Base-by-base conservation (phyloP, 1,140 invertebrate species). In the Drosophila lacertosa region DNA sequence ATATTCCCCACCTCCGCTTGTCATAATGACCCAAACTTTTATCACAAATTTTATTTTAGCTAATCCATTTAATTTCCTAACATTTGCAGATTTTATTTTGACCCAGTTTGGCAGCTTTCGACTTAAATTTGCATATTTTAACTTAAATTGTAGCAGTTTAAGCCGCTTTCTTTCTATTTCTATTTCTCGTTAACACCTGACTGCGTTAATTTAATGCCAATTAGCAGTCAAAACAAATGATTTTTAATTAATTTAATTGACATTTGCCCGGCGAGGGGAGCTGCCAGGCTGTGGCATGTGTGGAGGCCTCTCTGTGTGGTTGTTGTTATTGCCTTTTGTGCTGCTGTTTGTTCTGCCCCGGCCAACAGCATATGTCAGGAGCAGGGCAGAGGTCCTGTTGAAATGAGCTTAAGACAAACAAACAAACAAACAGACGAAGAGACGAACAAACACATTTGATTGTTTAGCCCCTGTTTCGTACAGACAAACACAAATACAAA, bases 181-280 rank as follows among this genome's bases (percentile, higher is more conserved):
- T 15, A 32, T 16, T 29, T 39, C 65, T 39, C 65, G 58, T 62
- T 53, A 68, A 55, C 66, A 69, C 62, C 65, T 54, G 67, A 50
- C 62, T 65, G 26, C 24, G 26, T 35, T 53, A 71, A 74, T 81
- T 58, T 58, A 84, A 86, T 68, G 68, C 54, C 81, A 78, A 72
- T 83, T 72, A 74, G 45, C 66, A 77, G 60, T 68, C 58, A 69
- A 15, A 77, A 59, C 45, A 73, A 57, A 48, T 53, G 81, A 74
- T 50, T 86, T 84, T 84, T 64, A 57, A 77, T 81, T 84, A 70
- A 81, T 74, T 81, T 86, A 84, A 84, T 84, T 77, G 77, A 26
- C 53, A 58, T 58, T 42, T 51, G 13, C 50, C 13, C 7, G 13
- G 18, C 22, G 29, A n/a, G n/a, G n/a, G 35, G 11, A 32, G 51